phyloP scores from a whole-genome alignment of 2,797 vertebrate species.

The Salarias fasciatus region DNA sequence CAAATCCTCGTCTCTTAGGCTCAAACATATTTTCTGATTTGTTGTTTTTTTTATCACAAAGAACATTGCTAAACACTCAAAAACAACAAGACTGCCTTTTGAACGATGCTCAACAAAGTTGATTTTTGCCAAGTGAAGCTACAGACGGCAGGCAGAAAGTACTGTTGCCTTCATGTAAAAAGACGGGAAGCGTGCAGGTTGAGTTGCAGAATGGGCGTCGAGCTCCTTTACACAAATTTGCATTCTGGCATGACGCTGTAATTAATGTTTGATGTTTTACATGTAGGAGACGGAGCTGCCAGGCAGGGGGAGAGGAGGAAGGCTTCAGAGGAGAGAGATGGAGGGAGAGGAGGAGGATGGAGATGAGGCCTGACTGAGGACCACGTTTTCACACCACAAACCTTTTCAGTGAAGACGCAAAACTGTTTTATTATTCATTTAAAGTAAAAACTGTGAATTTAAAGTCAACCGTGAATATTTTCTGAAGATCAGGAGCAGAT shows the following conservation, averaged over 20 bases:
- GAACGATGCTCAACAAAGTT: neutral
- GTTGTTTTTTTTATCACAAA: neutral
- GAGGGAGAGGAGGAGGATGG: no score
- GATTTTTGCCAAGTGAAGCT: neutral
- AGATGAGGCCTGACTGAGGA: no score
- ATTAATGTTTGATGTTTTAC: neutral
- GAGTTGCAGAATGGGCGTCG: neutral
- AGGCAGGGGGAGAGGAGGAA: no score
- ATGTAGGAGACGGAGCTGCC: no score
- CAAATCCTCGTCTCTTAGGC: slow-evolving; percentile 8
- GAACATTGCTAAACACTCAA: neutral
- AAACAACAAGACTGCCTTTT: slow-evolving; percentile 3
- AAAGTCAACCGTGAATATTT: no score
- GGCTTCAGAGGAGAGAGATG: no score
- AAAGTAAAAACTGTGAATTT: no score
- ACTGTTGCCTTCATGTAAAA: neutral
- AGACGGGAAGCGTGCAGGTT: neutral
- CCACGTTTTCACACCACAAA: no score
- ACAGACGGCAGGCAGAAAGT: neutral
- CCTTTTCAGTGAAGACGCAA: no score
- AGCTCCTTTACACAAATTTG: neutral
- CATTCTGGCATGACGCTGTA: neutral
- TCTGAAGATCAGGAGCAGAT: no score
- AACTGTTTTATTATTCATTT: no score
- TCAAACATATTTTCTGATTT: slow-evolving; percentile 7